Evolutionary conservation across 2,113 vertebrate species (phyloP).

Genomic region (Peromyscus polionotus): DNA sequence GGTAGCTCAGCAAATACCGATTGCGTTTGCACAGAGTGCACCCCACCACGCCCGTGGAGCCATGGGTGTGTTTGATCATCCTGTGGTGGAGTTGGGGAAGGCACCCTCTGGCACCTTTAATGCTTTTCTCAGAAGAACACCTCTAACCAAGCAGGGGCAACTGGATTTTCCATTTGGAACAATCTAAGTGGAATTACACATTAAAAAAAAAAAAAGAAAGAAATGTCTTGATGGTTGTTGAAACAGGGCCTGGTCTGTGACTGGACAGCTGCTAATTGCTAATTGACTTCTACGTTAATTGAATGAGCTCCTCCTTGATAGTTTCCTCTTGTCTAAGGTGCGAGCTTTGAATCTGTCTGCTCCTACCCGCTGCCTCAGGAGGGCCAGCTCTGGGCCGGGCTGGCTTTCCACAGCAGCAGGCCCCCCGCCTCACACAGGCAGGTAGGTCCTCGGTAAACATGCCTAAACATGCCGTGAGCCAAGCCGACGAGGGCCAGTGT

Average conservation of each 20-base stretch:
- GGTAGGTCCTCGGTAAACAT: fast-evolving
- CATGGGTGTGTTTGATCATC: neutral
- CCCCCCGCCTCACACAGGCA: no score
- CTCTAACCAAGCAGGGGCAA: neutral
- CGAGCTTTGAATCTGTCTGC: neutral
- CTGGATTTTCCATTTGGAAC: constrained; percentile 14
- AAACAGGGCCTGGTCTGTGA: constrained; percentile 47
- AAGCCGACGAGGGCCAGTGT: no score
- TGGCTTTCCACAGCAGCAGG: neutral
- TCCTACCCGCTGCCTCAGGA: neutral
- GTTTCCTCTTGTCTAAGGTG: constrained; percentile 9
- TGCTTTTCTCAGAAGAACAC: neutral
- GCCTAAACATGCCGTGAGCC: fast-evolving
- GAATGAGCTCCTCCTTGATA: neutral
- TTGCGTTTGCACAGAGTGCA: neutral
- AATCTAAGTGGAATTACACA: constrained; percentile 58
- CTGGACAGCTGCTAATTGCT: constrained; percentile 68
- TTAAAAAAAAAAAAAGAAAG: constrained; percentile 62
- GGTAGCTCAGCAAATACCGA: neutral
- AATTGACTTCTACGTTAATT: constrained; percentile 69
- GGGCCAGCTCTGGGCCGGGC: fast-evolving
- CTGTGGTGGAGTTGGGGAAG: no score
- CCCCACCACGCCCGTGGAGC: fast-evolving
- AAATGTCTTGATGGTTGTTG: constrained; percentile 65
- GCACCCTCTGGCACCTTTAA: neutral